phyloP scores from a whole-genome alignment of 2,113 vertebrate genomes.

The Microtus ochrogaster region DNA sequence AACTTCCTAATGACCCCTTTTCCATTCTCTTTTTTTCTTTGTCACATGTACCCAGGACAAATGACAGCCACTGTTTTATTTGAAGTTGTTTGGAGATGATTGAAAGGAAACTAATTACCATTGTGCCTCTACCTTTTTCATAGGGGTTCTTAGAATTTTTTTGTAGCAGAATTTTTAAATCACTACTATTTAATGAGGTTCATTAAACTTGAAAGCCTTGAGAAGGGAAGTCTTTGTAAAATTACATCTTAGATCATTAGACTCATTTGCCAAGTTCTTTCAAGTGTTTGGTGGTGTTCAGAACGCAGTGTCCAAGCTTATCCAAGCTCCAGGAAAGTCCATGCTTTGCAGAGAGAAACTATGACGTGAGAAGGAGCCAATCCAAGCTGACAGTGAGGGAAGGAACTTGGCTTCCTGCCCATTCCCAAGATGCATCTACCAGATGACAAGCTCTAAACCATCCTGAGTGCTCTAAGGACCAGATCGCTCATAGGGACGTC shows the following conservation, averaged over 20 bases:
- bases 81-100: not conserved
- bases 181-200: conserved; percentile 52
- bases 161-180: conserved; percentile 28
- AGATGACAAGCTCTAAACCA: not conserved
- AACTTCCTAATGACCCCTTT: not conserved
- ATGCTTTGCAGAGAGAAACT: not conserved
- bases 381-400: not conserved
- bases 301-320: not conserved
- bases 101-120: conserved; percentile 23
- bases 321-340: not conserved
- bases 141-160: conserved; percentile 6
- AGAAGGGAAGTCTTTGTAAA: not conserved
- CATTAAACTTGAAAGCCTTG: conserved; percentile 17
- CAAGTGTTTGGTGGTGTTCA: not conserved
- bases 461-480: not conserved
- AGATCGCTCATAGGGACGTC: not conserved
- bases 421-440: not conserved
- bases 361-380: not conserved
- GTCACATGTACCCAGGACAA: not conserved
- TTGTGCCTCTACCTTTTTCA: not conserved
- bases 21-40: not conserved
- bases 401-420: conserved; percentile 6
- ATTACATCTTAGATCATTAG: not conserved
- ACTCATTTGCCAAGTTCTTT: conserved; percentile 10
- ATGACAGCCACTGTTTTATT: not conserved